phyloP scores from a whole-genome alignment of 2,797 vertebrate genomes.

The Catostomus latipinnis region DNA sequence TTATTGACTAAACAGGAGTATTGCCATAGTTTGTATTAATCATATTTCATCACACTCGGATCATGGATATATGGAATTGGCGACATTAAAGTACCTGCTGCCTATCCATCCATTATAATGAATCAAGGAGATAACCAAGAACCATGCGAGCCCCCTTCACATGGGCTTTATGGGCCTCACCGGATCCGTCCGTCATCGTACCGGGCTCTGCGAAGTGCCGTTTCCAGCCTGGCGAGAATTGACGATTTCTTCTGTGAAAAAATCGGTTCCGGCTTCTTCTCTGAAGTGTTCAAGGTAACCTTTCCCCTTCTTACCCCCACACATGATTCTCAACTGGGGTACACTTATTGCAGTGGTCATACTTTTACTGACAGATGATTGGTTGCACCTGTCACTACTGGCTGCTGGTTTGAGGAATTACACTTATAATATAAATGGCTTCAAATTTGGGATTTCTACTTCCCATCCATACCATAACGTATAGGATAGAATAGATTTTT shows the following conservation, averaged over 20 bases:
- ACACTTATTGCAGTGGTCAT: neutral
- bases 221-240: slow-evolving; percentile 90
- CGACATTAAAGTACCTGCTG: slow-evolving; percentile 7
- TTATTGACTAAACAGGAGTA: neutral
- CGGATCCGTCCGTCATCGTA: slow-evolving; percentile 89
- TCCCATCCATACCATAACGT: neutral
- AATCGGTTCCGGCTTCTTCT: slow-evolving; percentile 95
- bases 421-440: neutral
- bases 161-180: slow-evolving; percentile 76
- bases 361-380: neutral
- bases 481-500: no score
- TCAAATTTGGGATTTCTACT: neutral
- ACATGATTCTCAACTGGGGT: no score
- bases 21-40: neutral
- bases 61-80: slow-evolving; percentile 42
- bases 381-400: neutral
- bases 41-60: neutral
- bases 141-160: slow-evolving; percentile 72
- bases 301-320: neutral
- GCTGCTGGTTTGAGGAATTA: neutral
- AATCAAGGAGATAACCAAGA: slow-evolving; percentile 71
- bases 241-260: slow-evolving; percentile 97
- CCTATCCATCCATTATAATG: slow-evolving; percentile 60
- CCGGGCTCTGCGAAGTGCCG: slow-evolving; percentile 89
- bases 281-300: slow-evolving; percentile 93